Base-by-base conservation (phyloP, 1,140 invertebrate species). In the Caenorhabditis brenneri region DNA sequence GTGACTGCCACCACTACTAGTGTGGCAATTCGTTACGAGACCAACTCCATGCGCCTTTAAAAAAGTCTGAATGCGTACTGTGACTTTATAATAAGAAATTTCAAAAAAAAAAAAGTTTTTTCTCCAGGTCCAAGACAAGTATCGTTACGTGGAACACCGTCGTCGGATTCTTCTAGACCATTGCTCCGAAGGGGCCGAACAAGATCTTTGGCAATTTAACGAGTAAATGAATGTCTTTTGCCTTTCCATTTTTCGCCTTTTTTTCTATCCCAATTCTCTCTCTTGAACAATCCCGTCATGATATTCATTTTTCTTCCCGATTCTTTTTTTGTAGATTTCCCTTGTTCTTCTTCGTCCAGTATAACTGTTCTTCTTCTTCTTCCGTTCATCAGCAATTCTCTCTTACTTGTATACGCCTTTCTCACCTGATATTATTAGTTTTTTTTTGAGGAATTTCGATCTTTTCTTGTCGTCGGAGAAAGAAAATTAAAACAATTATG, bases 171-270 rank as follows among this genome's bases (percentile, higher is more conserved):
- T 99, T 82, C 92, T 98, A 85, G 95, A 97, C 91, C 97, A 99
- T 92, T 97, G 99, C 31, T 95, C 98, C 91, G 97, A 99, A 93
- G 97, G 97, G 79, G 98, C 98, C 91, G 97, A 98, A 91, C 97
- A 96, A 92, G 96, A 98, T 89, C 95, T 95, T 94, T 99, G 97
- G 97, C 1, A 27, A n/a, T 86, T 79, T 74, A 84, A 69, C 36
- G 33, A 79, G 31, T 83, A 48, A 79, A 1, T 49, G 9, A 74
- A 36, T 1, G 6, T 24, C 6, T 9, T 27, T 51, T 27, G 7
- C 16, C 31, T 58, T 31, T 16, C 15, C 53, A 3, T 55, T n/a
- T 9, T 42, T 31, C 24, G 9, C 29, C 5, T 42, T 42, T 42
- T 42, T 42, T 42, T 12, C 39, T 42, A 42, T 42, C 39, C 39